Conservation (phyloP, 2,888 invertebrate genomes). For the Drosophila gaucha region DNA sequence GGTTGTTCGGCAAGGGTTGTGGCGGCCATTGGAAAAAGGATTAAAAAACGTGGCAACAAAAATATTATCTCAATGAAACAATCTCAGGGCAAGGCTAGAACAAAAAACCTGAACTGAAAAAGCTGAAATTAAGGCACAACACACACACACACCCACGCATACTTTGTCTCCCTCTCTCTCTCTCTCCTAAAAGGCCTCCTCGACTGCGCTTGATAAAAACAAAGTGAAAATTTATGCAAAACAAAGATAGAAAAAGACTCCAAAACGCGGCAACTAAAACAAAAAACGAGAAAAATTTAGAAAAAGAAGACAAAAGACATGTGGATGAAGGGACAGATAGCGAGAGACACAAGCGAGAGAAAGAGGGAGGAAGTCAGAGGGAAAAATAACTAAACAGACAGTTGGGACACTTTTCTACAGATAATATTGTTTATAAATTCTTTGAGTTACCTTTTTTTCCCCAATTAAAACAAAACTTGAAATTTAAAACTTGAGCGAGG, state of each 20-base stretch:
- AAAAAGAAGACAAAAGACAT: slow-evolving; percentile 46
- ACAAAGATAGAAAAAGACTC: slow-evolving; percentile 54
- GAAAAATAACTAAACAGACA: slow-evolving; percentile 21
- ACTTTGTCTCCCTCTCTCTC: not conserved
- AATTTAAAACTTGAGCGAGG: slow-evolving; percentile 13
- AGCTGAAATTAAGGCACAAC: slow-evolving; percentile 46
- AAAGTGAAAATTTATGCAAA: slow-evolving; percentile 79
- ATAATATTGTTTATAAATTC: slow-evolving; percentile 50
- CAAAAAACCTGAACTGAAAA: slow-evolving; percentile 45
- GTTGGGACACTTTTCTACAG: slow-evolving; percentile 41
- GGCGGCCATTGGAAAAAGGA: slow-evolving; percentile 69
- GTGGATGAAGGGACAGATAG: slow-evolving; percentile 18
- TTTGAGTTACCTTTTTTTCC: slow-evolving; percentile 26
- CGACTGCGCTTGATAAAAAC: slow-evolving; percentile 62
- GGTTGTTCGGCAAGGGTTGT: slow-evolving; percentile 39
- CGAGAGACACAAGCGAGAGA: slow-evolving; percentile 1
- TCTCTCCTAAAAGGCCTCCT: slow-evolving; percentile 23
- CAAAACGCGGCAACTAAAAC: slow-evolving; percentile 19
- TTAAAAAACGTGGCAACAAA: slow-evolving; percentile 70
- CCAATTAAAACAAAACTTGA: slow-evolving; percentile 35
- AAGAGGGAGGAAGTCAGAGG: not conserved
- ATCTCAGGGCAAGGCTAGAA: slow-evolving; percentile 60
- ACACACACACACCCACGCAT: slow-evolving; percentile 11
- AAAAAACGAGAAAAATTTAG: slow-evolving; percentile 15
- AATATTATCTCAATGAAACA: slow-evolving; percentile 76